Evolutionary conservation across 2,797 vertebrate genomes (phyloP), one percentile per base, ranked within the genome.

Genomic region (Acestrorhynchus altus): DNA sequence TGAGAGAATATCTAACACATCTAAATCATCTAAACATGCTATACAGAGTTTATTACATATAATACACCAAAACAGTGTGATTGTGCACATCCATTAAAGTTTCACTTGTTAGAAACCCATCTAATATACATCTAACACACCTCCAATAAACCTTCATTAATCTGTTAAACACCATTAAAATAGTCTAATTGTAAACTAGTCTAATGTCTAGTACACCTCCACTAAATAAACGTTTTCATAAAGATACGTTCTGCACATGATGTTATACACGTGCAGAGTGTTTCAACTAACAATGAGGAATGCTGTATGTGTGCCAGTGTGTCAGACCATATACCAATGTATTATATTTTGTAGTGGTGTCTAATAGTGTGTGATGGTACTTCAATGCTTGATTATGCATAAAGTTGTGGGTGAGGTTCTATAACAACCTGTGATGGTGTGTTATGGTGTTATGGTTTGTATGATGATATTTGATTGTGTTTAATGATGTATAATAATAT

Each of bases 1-100:
- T 99, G 79, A 96, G 97, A 13, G 28, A 28, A 60, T 56, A 28
- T 44, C 8, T 4, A 16, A 24, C 3, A 7, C 8, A 56, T 8
- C 10, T 24, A 20, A 52, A 52, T 8, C n/a, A 10, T 52, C 8
- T 10, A 9, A 52, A 52, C 2, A 8, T 10, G 6, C 11, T 9
- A 52, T 20, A 49, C 4, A 18, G 16, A 49, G 47, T 6, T n/a
- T 52, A 8, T 20, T 20, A 22, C 49, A 52, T 1, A 1, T 26
- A 56, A 26, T 7, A 2, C 12, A 56, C 24, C 11, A 4, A 56
- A 24, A 24, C 2, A 35, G 2, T 35, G n/a, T n/a, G n/a, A n/a
- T n/a, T n/a, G n/a, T n/a, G n/a, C n/a, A 35, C 31, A 35, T 6
- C 31, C 2, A 2, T 6, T 35, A 6, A 35, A n/a, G n/a, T n/a